A percentile compares a stretch with the other conserved stretches of the same genome.
phyloP scores from a whole-genome alignment of 2,888 invertebrate species.

The Leptura quadrifasciata region DNA sequence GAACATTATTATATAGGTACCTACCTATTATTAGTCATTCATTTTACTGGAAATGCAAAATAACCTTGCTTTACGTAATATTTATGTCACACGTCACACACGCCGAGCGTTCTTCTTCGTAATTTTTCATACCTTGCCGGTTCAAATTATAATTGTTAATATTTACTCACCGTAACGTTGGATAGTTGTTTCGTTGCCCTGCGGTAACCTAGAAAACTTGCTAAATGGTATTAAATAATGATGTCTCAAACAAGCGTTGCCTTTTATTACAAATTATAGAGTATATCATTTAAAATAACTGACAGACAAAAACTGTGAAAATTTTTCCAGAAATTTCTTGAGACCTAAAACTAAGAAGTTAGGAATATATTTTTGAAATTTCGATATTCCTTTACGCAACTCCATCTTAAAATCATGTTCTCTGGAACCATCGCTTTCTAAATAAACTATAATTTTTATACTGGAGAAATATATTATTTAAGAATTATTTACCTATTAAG shows the following conservation, averaged over 20 bases:
- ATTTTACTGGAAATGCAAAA: constrained; percentile 18
- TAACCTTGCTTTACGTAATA: constrained; percentile 33
- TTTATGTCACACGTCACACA: constrained; percentile 13
- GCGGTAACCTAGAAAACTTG: constrained; percentile 17
- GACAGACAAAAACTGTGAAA: too few relatives aligned
- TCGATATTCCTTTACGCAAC: too few relatives aligned
- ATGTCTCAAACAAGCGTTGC: background rate
- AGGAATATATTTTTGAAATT: too few relatives aligned
- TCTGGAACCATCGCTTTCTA: too few relatives aligned
- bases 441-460: too few relatives aligned
- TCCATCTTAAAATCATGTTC: too few relatives aligned
- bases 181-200: constrained; percentile 27
- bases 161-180: constrained; percentile 29
- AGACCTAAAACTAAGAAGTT: too few relatives aligned
- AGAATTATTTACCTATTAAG: too few relatives aligned
- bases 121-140: constrained; percentile 18
- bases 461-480: too few relatives aligned
- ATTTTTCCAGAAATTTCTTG: too few relatives aligned
- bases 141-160: constrained; percentile 28
- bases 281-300: too few relatives aligned
- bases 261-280: background rate
- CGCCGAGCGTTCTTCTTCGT: constrained; percentile 22
- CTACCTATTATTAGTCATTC: constrained; percentile 26
- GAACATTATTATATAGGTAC: constrained; percentile 17
- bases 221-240: constrained; percentile 25